Evolutionary conservation across 2,113 vertebrate genomes (phyloP).

Genomic region (Bos javanicus): DNA sequence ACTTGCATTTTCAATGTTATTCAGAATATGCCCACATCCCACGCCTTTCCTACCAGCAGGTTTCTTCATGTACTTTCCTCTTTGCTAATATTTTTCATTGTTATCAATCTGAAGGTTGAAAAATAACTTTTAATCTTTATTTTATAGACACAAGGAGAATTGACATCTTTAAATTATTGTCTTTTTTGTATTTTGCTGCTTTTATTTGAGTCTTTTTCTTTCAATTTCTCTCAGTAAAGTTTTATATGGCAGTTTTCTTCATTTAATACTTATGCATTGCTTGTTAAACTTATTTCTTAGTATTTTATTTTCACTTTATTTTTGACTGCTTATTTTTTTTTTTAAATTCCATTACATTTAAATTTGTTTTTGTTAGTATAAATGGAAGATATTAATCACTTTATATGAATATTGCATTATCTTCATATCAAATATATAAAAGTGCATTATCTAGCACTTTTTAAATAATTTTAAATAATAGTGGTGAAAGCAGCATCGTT

Average conservation of each 20-base stretch:
- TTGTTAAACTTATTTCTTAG: slow-evolving; percentile 30
- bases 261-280: neutral
- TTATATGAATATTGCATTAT: slow-evolving; percentile 34
- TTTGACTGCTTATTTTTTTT: neutral
- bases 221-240: neutral
- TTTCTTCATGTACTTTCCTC: neutral
- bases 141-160: neutral
- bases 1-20: neutral
- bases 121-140: neutral
- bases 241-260: slow-evolving; percentile 3
- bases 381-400: slow-evolving; percentile 33
- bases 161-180: neutral
- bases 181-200: neutral
- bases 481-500: neutral
- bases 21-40: neutral
- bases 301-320: slow-evolving; percentile 11
- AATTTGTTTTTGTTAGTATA: neutral
- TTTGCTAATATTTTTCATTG: neutral
- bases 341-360: slow-evolving; percentile 19
- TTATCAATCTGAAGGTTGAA: neutral
- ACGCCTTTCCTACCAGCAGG: neutral
- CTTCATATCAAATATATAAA: neutral
- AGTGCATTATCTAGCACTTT: neutral
- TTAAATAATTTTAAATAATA: neutral
- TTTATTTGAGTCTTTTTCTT: neutral